These are phyloP conservation scores for Himalopsyche tibetana DNA, from an alignment of 2,888 invertebrate species.

Conservation along the genomic window DNA sequence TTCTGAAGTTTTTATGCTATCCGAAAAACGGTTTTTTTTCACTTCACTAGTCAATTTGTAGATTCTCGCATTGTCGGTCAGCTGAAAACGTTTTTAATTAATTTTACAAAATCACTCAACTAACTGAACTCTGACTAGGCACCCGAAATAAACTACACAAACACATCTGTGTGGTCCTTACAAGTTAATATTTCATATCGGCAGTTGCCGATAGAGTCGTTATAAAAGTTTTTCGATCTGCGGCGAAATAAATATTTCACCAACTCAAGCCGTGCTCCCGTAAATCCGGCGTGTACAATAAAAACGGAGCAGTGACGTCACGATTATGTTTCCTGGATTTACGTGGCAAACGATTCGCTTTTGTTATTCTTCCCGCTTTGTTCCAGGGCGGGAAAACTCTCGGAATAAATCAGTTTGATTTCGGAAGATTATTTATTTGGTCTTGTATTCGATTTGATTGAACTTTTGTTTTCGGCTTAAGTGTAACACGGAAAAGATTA, in stretches of 20 bases:
- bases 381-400: neutral
- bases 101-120: neutral
- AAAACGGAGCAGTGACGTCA: neutral
- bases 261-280: neutral
- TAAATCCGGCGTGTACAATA: neutral
- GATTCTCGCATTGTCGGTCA: too few species aligned
- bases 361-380: neutral
- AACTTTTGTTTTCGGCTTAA: too few species aligned
- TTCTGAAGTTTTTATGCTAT: too few species aligned
- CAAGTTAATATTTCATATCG: slow-evolving; percentile 28
- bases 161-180: neutral
- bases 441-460: neutral
- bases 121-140: neutral
- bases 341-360: neutral
- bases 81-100: too few species aligned
- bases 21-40: too few species aligned
- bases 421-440: slow-evolving; percentile 3
- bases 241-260: slow-evolving; percentile 37
- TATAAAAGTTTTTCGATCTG: slow-evolving; percentile 39
- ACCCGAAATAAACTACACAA: neutral
- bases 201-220: neutral
- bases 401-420: neutral
- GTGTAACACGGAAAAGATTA: too few species aligned
- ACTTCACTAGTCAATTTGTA: too few species aligned
- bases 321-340: neutral